Conservation (phyloP, 1,140 invertebrate genomes). For the Meloidogyne exigua region DNA sequence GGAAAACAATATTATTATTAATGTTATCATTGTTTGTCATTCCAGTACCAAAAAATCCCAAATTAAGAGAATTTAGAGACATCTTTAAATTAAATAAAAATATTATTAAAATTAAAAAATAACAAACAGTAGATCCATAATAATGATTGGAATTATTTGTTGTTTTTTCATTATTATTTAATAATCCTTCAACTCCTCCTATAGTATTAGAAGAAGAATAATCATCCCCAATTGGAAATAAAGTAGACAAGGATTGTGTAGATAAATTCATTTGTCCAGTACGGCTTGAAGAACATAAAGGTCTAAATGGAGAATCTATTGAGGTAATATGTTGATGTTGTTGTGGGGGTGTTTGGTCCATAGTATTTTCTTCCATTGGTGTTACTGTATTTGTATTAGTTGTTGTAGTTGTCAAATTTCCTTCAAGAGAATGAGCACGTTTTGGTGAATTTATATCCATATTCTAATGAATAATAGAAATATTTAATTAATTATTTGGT, state of each 20-base stretch:
- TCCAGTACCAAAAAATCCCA: slow-evolving; percentile 4
- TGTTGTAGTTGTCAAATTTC: slow-evolving; percentile 4
- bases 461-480: slow-evolving; percentile 7
- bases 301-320: slow-evolving; percentile 1
- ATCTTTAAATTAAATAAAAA: not conserved
- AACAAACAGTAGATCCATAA: not conserved
- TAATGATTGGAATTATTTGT: not conserved
- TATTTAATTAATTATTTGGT: too few relatives aligned
- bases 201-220: too few relatives aligned
- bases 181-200: not conserved
- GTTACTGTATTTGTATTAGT: not conserved
- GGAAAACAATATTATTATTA: not conserved
- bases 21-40: not conserved
- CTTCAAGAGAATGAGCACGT: slow-evolving; percentile 49
- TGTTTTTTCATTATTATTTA: not conserved
- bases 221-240: not conserved
- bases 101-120: not conserved
- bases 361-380: not conserved
- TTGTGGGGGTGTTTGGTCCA: not conserved
- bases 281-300: not conserved
- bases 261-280: slow-evolving; percentile 4
- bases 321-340: not conserved
- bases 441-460: slow-evolving; percentile 42
- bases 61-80: not conserved
- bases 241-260: not conserved